Base-by-base conservation (phyloP, 2,888 invertebrate species). In the Drosophila acutilabella region DNA sequence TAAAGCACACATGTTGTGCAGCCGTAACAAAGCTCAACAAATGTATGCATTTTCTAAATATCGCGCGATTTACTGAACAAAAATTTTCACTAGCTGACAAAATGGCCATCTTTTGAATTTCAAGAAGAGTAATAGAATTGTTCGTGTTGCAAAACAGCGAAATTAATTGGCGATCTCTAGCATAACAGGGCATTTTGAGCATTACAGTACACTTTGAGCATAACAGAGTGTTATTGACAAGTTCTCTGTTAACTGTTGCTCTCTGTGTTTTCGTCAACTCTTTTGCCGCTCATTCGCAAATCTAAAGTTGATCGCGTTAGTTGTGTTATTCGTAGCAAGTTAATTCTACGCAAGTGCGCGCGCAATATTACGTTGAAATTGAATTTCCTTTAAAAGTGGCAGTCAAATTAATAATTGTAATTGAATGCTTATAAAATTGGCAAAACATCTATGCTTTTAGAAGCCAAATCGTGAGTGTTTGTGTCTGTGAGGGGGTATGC, bases 331-430 rank as follows among this genome's bases (percentile, higher is more conserved):
- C 20, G 51, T 14, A 13, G 41, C 36, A 7, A 30, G 5, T 2
- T 11, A 47, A 48, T 48, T 53, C 14, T 7, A 36, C 14, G 57
- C 47, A 54, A 58, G 71, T 64, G 61, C 57, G 41, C 57, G 38
- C 58, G 41, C 0, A 52, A 51, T 38, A 11, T 20, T 50, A 61
- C 26, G 45, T 64, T 56, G 10, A 70, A 80, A 59, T 73, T 78
- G 20, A 52, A 44, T 65, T 76, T 67, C 56, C 71, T 77, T 61
- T 30, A 62, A 78, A 71, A 71, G 41, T 59, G 45, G 14, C 48
- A 44, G 61, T 16, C 41, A 65, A 69, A 58, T 54, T 50, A 59
- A 75, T 71, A 48, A 75, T 48, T 60, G 20, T n/a, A 66, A 72
- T 72, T 53, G 45, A 65, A 48, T 54, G 77, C 36, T 56, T 71